Evolutionary conservation across 2,888 invertebrate species (phyloP).

Genomic region (Linyphia triangularis): DNA sequence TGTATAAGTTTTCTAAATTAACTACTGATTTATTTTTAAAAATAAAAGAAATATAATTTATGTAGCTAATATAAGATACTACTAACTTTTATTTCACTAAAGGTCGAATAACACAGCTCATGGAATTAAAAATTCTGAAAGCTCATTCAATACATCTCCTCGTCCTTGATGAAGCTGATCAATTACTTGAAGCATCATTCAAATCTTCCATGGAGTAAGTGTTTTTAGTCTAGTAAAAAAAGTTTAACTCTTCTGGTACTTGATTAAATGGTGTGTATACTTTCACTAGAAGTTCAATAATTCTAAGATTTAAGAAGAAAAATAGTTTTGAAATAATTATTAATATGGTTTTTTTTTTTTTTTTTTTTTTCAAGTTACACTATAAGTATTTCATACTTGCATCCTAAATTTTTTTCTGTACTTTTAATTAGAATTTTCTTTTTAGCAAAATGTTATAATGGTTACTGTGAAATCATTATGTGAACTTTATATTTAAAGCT

Average conservation of each 20-base stretch:
- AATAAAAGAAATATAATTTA: too few relatives aligned
- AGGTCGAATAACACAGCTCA: constrained; percentile 87
- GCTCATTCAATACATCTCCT: constrained; percentile 82
- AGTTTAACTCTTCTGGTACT: background rate
- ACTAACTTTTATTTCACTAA: background rate
- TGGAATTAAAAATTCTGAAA: constrained; percentile 82
- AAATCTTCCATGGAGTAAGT: constrained; percentile 86
- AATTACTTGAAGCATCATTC: constrained; percentile 90
- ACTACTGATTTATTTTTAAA: background rate
- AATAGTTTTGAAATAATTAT: background rate
- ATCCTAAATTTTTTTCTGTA: too few relatives aligned
- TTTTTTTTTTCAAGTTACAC: too few relatives aligned
- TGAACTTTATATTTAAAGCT: too few relatives aligned
- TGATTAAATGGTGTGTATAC: too few relatives aligned
- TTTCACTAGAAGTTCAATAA: background rate
- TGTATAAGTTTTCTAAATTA: background rate
- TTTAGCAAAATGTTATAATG: too few relatives aligned
- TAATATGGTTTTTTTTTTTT: too few relatives aligned
- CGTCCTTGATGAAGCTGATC: constrained; percentile 98
- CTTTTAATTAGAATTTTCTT: too few relatives aligned
- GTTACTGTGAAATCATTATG: too few relatives aligned
- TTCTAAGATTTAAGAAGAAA: background rate
- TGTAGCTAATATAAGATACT: too few relatives aligned
- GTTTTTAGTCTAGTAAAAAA: background rate
- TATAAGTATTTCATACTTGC: too few relatives aligned